phyloP scores from a whole-genome alignment of 2,113 vertebrate genomes.

The Eudyptes chrysolophus region DNA sequence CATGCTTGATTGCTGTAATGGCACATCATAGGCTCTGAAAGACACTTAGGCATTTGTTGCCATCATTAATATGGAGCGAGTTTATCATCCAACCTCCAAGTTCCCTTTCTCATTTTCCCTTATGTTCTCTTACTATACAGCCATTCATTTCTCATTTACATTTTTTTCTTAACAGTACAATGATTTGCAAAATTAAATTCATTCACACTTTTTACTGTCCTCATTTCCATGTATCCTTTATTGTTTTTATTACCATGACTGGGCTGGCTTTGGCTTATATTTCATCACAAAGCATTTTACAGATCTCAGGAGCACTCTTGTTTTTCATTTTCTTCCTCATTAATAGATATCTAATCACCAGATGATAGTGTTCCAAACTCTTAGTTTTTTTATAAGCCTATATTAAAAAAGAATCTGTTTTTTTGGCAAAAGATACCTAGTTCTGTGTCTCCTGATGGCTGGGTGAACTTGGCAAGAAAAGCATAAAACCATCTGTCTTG shows the following conservation, averaged over 20 bases:
- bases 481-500: conserved; percentile 35
- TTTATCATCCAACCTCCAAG: neutral
- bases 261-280: neutral
- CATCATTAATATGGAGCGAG: neutral
- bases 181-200: conserved; percentile 1
- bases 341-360: neutral
- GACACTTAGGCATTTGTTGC: neutral
- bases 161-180: neutral
- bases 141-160: neutral
- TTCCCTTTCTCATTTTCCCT: neutral
- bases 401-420: neutral
- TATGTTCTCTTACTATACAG: neutral
- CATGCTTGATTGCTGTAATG: neutral
- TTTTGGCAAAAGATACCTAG: neutral
- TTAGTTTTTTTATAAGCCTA: neutral
- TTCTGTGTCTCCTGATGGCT: neutral
- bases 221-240: neutral
- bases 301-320: neutral
- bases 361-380: neutral
- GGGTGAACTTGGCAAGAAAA: conserved; percentile 27
- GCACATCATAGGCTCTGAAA: neutral
- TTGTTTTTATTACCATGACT: neutral
- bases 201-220: neutral
- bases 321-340: neutral
- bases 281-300: neutral